Evolutionary conservation across 2,888 invertebrate species (phyloP).

Genomic region (Drosophila lacicola): DNA sequence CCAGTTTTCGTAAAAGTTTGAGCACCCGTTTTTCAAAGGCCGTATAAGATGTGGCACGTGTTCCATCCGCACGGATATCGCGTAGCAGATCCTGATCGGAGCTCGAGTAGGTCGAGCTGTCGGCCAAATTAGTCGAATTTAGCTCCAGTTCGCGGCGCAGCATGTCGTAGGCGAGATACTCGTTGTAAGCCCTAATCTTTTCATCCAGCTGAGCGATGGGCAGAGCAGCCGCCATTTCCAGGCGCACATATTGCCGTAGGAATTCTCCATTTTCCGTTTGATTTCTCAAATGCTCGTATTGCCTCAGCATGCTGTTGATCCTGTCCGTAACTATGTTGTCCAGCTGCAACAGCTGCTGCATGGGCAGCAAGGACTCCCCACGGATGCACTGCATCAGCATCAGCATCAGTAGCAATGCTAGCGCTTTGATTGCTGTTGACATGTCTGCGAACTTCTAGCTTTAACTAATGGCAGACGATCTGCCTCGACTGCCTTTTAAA

Average conservation of each 20-base stretch:
- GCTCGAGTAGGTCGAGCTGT: neutral
- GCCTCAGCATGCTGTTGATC: slow-evolving; percentile 28
- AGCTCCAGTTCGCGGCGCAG: neutral
- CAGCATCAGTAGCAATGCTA: slow-evolving; percentile 12
- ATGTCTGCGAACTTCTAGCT: slow-evolving; percentile 20
- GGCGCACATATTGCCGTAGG: slow-evolving; percentile 4
- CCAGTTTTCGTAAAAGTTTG: slow-evolving; percentile 35
- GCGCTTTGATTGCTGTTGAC: slow-evolving; percentile 8
- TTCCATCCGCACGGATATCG: neutral
- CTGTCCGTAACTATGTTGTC: slow-evolving; percentile 48
- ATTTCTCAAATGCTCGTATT: slow-evolving; percentile 2
- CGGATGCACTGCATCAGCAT: slow-evolving; percentile 28
- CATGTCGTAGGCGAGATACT: slow-evolving; percentile 13
- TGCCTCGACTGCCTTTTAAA: slow-evolving; percentile 29
- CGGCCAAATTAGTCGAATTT: neutral
- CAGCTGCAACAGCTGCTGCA: slow-evolving; percentile 20
- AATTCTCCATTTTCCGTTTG: slow-evolving; percentile 7
- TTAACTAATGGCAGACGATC: slow-evolving; percentile 24
- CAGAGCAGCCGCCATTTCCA: slow-evolving; percentile 35
- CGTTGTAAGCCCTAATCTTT: slow-evolving; percentile 44
- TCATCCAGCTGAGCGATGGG: slow-evolving; percentile 43
- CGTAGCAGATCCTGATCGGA: neutral
- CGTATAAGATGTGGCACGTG: neutral
- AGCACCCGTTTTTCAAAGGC: slow-evolving; percentile 35
- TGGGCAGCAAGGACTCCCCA: neutral